Conservation (phyloP, 2,888 invertebrate species). For the Sceliomorpha sp. region DNA sequence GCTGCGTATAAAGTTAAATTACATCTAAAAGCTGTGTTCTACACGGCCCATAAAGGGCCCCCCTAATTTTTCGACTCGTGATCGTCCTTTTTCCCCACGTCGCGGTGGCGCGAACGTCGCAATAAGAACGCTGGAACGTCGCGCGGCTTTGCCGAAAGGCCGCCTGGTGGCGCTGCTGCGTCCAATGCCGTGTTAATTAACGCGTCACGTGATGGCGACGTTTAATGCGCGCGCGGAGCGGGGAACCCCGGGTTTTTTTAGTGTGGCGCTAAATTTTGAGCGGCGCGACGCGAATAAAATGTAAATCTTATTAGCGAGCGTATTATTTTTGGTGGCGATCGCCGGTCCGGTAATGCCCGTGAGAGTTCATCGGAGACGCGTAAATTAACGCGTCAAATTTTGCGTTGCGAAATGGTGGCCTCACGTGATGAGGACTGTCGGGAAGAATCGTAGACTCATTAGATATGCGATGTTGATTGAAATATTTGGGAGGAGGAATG, state of each 20-base stretch:
- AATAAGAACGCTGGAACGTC: conserved; percentile 18
- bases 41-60: conserved; percentile 64
- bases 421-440: too few species aligned
- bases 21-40: conserved; percentile 74
- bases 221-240: conserved; percentile 6
- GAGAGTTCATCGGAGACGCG: not conserved
- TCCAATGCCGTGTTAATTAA: conserved; percentile 36
- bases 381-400: not conserved
- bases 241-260: conserved; percentile 8
- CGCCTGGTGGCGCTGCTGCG: too few species aligned
- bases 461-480: not conserved
- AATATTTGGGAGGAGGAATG: not conserved
- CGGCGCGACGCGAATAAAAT: not conserved
- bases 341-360: not conserved
- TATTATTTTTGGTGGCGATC: not conserved
- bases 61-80: conserved; percentile 50
- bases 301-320: conserved; percentile 11
- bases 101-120: conserved; percentile 33
- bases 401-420: too few species aligned
- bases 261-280: conserved; percentile 29
- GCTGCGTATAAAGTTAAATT: conserved; percentile 70
- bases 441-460: too few species aligned
- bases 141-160: conserved; percentile 8
- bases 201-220: conserved; percentile 36
- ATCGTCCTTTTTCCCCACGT: conserved; percentile 28